These are phyloP conservation scores for Rostratula benghalensis DNA, from an alignment of 2,113 vertebrate species.

Conservation along the genomic window DNA sequence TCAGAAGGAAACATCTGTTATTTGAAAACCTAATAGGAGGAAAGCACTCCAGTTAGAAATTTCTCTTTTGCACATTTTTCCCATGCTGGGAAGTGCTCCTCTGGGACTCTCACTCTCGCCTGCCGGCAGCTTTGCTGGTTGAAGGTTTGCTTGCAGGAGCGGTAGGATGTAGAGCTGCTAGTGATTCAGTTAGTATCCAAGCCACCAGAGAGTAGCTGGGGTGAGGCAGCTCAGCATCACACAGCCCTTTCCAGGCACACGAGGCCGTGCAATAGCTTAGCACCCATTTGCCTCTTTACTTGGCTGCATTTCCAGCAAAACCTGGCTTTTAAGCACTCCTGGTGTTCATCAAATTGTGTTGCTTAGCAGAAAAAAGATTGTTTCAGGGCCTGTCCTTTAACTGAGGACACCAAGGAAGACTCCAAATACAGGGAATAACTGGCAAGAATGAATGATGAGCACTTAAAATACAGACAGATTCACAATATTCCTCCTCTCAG, in stretches of 20 bases:
- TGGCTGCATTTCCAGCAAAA: not conserved
- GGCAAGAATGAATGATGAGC: not conserved
- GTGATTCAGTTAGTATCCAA: not conserved
- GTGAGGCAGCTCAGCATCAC: not conserved
- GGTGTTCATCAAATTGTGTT: not conserved
- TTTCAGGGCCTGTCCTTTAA: not conserved
- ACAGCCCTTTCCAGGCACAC: not conserved
- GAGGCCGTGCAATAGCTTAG: not conserved
- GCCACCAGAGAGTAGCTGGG: not conserved
- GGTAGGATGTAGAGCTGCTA: not conserved
- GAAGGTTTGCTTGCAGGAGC: not conserved
- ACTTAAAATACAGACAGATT: not conserved
- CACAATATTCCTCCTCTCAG: not conserved
- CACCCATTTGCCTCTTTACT: not conserved
- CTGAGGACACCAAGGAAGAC: not conserved
- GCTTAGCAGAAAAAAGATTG: not conserved
- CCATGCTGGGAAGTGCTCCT: not conserved
- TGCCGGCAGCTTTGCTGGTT: not conserved
- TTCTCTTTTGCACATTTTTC: not conserved
- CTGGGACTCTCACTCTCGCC: not conserved
- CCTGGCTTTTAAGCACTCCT: not conserved
- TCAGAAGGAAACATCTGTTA: constrained; percentile 56
- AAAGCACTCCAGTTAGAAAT: not conserved
- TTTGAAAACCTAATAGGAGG: not conserved
- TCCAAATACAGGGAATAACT: not conserved